phyloP scores from a whole-genome alignment of 2,113 vertebrate species.

The Tamias sibiricus region DNA sequence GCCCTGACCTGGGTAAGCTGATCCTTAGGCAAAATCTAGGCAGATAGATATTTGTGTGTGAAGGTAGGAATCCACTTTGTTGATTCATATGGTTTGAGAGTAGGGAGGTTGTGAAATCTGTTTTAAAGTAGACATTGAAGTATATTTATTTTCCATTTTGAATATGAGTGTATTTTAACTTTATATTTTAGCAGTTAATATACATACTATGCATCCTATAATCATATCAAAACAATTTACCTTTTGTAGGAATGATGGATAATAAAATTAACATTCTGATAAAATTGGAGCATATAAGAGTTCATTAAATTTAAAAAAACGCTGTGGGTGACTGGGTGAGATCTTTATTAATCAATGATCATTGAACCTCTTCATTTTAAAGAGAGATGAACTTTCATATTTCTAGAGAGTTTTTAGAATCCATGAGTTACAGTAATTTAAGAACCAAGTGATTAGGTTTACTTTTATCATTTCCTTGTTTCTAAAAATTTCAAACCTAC shows the following conservation, averaged over 20 bases:
- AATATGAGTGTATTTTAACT: not conserved
- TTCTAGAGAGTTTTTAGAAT: not conserved
- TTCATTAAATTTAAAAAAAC: not conserved
- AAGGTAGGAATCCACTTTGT: not conserved
- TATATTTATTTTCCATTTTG: not conserved
- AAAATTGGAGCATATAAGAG: not conserved
- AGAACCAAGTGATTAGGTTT: not conserved
- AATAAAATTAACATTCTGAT: not conserved
- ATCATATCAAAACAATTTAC: not conserved
- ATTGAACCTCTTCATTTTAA: not conserved
- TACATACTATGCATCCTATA: not conserved
- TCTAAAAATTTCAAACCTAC: not conserved
- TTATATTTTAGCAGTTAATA: not conserved
- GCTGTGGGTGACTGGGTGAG: not conserved
- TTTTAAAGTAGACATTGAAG: not conserved
- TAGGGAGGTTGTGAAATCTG: not conserved
- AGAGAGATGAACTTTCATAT: not conserved
- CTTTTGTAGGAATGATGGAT: not conserved
- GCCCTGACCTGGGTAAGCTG: not conserved
- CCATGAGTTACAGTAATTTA: not conserved
- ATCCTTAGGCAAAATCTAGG: not conserved
- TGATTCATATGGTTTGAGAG: not conserved
- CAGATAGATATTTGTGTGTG: rapidly evolving
- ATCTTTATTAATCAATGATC: not conserved
- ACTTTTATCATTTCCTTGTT: not conserved